Evolutionary conservation across 2,888 invertebrate species (phyloP), one percentile per base, ranked within the genome.

Genomic region (Acanthosoma haemorrhoidale): DNA sequence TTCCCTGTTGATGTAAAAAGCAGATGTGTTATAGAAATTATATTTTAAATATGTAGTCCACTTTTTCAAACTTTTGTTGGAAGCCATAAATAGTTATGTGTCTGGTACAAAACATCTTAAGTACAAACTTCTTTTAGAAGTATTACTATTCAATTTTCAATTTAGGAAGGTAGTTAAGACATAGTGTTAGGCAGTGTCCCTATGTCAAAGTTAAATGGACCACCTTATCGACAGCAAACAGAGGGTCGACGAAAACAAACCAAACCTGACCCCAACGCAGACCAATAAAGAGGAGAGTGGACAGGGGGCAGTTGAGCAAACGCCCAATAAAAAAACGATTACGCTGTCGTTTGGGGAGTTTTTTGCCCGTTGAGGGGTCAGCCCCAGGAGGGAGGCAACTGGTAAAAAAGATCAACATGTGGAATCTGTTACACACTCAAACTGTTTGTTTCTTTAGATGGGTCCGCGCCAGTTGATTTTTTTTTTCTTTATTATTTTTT

Each of bases 311-410:
- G 51, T 51, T 51, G 51, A 16, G 51, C 25, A 51, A 51, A 51
- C 51, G n/a, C 25, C 51, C 51, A 51, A 51, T 51, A 51, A 51
- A 51, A 51, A 51, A 51, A 25, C 25, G 51, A 51, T 51, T 51
- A 51, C 21, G 51, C 21, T n/a, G 25, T 51, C 25, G n/a, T 51
- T n/a, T 43, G 21, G 25, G 43, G 25, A 4, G 11, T 51, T 41
- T 51, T 51, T 51, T 51, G 51, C 51, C n/a, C 5, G 51, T 2
- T 51, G 51, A n/a, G 51, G 39, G 51, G 25, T 51, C 25, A 51
- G 25, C 51, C 51, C 18, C 29, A n/a, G n/a, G n/a, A 25, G 51
- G 51, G 51, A 25, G 3, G 51, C 51, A 51, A 51, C 51, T 51
- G 25, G 51, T 51, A 51, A 51, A 51, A 25, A 51, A 51, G 13